Evolutionary conservation across 2,888 invertebrate genomes (phyloP), one percentile per base, ranked within the genome.

Genomic region (Pemphredon lugubris): DNA sequence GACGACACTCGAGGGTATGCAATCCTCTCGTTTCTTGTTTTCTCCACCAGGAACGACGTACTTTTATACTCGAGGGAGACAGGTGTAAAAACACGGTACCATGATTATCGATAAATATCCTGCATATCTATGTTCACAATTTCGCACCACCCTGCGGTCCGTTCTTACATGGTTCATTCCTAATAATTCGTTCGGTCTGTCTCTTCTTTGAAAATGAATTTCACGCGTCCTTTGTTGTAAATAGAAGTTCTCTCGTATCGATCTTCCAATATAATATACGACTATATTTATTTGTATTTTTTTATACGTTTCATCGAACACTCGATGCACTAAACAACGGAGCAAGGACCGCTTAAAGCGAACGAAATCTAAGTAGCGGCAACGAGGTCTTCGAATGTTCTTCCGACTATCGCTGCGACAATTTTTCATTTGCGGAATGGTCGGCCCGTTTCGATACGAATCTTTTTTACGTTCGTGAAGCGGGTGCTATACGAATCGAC

Each of bases 231-330:
- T 37, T 55, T 77, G 83, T 84, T 86, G 86, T 87, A 87, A 82
- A 87, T 87, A 87, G 82, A 70, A 83, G 68, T 84, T 86, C 79
- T 84, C 58, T 73, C 54, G 63, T 39, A 57, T 69, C 73, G 83
- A 79, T 86, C 87, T 87, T 87, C 85, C 87, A 87, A 66, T 84
- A 82, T 61, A 53, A 80, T 83, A 84, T 87, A 86, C 7, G 26
- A 3, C 3, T 26, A 26, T 26, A 7, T 86, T 86, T 88, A 85
- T 86, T 86, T 85, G 82, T 73, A 81, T 72, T 78, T 81, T 84
- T 76, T 26, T 30, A 14, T 20, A 30, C 71, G 30, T 55, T 26
- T 53, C 63, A 39, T 30, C 7, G 39, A 47, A 55, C 18, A 57
- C 37, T 42, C 13, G 26, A 34, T 34, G 53, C 47, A 32, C 21